Evolutionary conservation across 2,797 vertebrate genomes (phyloP).

Genomic region (Chelon auratus): DNA sequence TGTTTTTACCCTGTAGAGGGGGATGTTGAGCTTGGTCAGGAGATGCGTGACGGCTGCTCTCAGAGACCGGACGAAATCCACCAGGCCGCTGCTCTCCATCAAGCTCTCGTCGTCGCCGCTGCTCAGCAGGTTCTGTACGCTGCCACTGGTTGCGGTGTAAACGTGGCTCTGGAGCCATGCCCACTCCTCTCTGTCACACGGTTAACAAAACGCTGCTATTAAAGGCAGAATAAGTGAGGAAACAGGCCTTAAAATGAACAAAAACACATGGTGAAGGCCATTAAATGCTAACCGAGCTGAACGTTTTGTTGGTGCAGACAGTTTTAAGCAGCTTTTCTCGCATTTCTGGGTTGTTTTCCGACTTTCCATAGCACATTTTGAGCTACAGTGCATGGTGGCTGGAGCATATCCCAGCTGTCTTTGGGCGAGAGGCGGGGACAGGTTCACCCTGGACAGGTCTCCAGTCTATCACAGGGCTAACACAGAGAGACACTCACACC

Average conservation of each 20-base stretch:
- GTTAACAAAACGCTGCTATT: background rate
- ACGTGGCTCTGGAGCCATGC: slow-evolving; percentile 83
- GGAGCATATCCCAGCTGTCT: too few species aligned
- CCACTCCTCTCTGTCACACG: slow-evolving; percentile 84
- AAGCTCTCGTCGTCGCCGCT: slow-evolving; percentile 54
- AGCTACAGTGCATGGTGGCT: background rate
- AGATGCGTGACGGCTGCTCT: slow-evolving; percentile 81
- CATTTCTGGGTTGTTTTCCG: fast-evolving
- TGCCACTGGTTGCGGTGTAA: slow-evolving; percentile 73
- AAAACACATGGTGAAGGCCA: background rate
- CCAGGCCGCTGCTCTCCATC: slow-evolving; percentile 71
- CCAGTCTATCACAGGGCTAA: too few species aligned
- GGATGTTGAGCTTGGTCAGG: slow-evolving; percentile 85
- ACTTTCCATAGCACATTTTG: background rate
- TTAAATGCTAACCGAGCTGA: background rate
- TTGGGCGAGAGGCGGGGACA: too few species aligned
- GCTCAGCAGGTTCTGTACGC: slow-evolving; percentile 69
- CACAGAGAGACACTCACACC: too few species aligned
- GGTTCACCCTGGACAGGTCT: too few species aligned
- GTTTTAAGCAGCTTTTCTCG: too few species aligned
- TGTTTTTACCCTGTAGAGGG: slow-evolving; percentile 83
- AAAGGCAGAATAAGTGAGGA: background rate
- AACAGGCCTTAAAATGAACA: too few species aligned
- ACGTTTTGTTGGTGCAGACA: too few species aligned
- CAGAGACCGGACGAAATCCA: slow-evolving; percentile 78